These are phyloP conservation scores for Ophion obscuratus DNA, from an alignment of 2,888 invertebrate species.

Conservation along the genomic window DNA sequence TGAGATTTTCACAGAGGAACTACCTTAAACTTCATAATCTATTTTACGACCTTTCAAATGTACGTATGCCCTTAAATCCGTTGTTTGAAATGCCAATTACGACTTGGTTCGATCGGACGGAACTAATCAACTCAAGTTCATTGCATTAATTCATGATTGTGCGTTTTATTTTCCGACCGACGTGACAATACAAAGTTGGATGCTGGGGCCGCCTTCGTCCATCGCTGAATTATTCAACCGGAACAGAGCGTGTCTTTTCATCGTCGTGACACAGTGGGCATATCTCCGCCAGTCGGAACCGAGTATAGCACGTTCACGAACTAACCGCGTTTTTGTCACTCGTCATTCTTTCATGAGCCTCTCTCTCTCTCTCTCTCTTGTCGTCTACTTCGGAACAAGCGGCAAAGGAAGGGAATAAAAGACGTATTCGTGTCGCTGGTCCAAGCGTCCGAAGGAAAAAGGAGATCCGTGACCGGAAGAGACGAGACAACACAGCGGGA, in stretches of 20 bases:
- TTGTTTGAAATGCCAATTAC: neutral
- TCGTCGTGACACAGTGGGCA: slow-evolving; percentile 18
- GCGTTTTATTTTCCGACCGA: neutral
- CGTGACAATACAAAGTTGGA: slow-evolving; percentile 17
- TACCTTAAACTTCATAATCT: no score
- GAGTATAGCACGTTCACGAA: slow-evolving; percentile 33
- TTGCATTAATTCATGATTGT: neutral
- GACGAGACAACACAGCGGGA: slow-evolving; percentile 25
- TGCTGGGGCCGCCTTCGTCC: slow-evolving; percentile 2
- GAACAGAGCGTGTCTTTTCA: slow-evolving; percentile 27
- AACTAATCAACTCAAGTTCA: neutral
- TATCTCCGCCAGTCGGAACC: slow-evolving; percentile 32
- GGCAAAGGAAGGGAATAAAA: slow-evolving; percentile 34
- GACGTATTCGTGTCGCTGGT: slow-evolving; percentile 49
- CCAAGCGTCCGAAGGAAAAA: slow-evolving; percentile 43
- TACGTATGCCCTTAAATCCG: no score
- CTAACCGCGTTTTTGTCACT: slow-evolving; percentile 59
- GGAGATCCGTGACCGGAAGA: slow-evolving; percentile 24
- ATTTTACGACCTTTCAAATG: no score
- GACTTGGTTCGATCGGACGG: neutral
- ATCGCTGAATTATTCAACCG: slow-evolving; percentile 49
- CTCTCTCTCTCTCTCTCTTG: no score
- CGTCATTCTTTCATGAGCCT: slow-evolving; percentile 56
- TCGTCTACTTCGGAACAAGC: no score
- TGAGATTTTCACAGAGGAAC: no score